Evolutionary conservation across 1,140 invertebrate genomes (phyloP).

Genomic region (Hirudo medicinalis): DNA sequence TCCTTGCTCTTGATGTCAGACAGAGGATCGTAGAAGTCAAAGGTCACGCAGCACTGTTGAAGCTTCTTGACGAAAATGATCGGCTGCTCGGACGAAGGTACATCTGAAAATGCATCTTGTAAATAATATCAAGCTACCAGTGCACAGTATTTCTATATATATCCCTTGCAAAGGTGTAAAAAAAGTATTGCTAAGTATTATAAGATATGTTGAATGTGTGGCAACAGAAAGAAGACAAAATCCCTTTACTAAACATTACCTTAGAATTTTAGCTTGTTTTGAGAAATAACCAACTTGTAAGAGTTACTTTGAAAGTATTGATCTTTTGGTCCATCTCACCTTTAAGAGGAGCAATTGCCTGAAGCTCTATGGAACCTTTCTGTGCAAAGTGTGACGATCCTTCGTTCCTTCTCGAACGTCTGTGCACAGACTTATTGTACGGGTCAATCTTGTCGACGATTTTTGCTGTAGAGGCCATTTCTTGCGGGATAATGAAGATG

Average conservation of each 20-base stretch:
- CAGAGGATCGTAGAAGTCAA: conserved; percentile 81
- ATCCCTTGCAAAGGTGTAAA: not conserved
- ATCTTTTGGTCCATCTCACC: conserved; percentile 28
- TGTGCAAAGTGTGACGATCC: conserved; percentile 42
- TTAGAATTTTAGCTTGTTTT: not conserved
- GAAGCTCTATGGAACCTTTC: conserved; percentile 39
- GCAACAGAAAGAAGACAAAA: not conserved
- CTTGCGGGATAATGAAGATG: too few relatives aligned
- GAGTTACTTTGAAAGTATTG: not conserved
- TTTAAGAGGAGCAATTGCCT: conserved; percentile 40
- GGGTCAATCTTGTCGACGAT: conserved; percentile 39
- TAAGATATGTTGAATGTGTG: not conserved
- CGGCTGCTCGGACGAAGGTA: conserved; percentile 32
- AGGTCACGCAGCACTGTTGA: conserved; percentile 88
- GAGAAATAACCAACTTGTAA: not conserved
- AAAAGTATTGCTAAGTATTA: too few relatives aligned
- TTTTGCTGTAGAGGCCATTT: conserved; percentile 29
- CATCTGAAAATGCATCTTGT: not conserved
- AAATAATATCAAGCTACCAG: not conserved
- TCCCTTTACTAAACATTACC: not conserved
- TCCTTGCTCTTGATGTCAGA: conserved; percentile 98
- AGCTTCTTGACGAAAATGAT: conserved; percentile 91
- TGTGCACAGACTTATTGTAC: conserved; percentile 39
- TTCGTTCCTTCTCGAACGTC: conserved; percentile 41
- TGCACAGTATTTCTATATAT: not conserved